Base-by-base conservation (phyloP, 1,140 invertebrate species). In the Leptinotarsa defecta region DNA sequence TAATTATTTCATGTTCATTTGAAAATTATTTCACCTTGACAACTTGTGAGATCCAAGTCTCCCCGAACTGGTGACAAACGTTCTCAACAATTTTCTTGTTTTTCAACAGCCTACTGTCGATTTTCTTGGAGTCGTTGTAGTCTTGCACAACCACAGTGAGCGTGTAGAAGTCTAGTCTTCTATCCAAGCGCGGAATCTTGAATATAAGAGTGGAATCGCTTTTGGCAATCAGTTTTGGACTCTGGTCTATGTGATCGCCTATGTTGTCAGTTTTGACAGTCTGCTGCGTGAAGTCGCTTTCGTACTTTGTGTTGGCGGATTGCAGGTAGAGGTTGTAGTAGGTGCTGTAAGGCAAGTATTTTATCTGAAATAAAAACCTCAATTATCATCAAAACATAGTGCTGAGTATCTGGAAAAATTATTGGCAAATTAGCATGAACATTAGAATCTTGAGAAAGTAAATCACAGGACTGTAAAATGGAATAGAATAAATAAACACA, bases 201-300 rank as follows among this genome's bases (percentile, higher is more conserved):
- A 81, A 81, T 13, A 76, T 63, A 48, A 80, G 20, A 48, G 74
- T 71, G 52, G 75, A 74, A 19, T 81, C 74, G 1, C 69, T 61
- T 71, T 77, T 77, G 2, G 71, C 76, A n/a, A 81, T 48, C 20
- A 83, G 52, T 69, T 74, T 78, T 0, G 79, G 81, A 15, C 61
- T 80, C 64, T 83, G 81, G 62, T 81, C 76, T 52, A 83, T 81
- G 65, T 81, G 76, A 71, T 80, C 76, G 11, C 79, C 81, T 13
- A 83, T 13, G 67, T 83, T 74, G 20, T 71, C 78, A 15, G 78
- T 81, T 27, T 79, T 76, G 4, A 83, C 73, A 15, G 20, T 71
- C 24, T 22, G 67, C 5, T 68, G 69, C 13, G 67, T 67, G 62
- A 73, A 81, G 6, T 68, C 62, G 68, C 81, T 83, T 72, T 79